A percentile compares a stretch with the other conserved stretches of the same genome.
Conservation (phyloP, 2,797 vertebrate genomes). For the Danio choprae region DNA sequence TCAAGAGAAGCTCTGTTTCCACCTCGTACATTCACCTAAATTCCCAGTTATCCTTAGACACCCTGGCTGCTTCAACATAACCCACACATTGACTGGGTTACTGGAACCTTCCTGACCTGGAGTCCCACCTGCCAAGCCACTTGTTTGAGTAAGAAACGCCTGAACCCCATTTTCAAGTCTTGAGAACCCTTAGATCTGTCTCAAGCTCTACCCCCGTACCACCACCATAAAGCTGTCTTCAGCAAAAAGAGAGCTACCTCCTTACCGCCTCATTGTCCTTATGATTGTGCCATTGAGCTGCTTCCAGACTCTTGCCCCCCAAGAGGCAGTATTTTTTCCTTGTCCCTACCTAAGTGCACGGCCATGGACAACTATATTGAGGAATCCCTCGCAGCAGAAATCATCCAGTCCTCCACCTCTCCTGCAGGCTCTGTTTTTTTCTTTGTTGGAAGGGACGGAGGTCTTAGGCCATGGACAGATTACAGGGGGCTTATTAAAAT, state of each 20-base stretch:
- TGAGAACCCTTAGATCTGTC: background rate
- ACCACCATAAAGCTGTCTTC: background rate
- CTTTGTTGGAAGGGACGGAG: background rate
- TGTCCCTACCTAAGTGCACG: background rate
- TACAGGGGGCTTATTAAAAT: conserved; percentile 8
- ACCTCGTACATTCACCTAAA: conserved; percentile 2
- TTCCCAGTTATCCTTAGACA: too few species aligned
- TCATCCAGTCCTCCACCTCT: background rate
- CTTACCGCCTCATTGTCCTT: background rate
- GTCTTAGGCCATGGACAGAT: background rate
- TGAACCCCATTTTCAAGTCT: background rate
- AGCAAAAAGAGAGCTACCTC: too few species aligned
- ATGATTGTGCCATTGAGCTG: background rate
- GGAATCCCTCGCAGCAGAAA: background rate
- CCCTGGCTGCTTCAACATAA: too few species aligned
- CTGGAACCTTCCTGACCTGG: too few species aligned
- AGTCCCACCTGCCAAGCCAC: background rate
- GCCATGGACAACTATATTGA: background rate
- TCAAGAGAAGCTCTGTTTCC: background rate
- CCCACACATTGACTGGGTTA: too few species aligned
- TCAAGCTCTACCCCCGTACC: background rate
- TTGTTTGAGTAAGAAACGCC: too few species aligned
- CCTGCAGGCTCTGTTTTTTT: background rate
- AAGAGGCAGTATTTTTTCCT: background rate
- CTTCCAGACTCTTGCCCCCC: background rate